Evolutionary conservation across 2,888 invertebrate species (phyloP).

Genomic region (Ophioninae sp.): DNA sequence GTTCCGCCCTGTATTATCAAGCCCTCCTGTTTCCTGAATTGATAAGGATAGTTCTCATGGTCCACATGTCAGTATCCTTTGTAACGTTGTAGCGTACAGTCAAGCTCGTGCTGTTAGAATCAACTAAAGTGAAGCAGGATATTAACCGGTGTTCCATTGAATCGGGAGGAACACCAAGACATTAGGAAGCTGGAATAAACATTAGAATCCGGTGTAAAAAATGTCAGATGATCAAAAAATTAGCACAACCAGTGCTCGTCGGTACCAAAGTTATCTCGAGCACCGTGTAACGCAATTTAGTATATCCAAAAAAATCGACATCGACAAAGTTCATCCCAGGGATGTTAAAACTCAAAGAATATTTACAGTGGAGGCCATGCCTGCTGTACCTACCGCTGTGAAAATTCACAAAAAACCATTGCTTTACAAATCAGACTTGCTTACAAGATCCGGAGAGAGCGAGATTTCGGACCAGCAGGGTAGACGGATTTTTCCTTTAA

Average conservation of each 20-base stretch:
- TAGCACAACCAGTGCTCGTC: slow-evolving; percentile 59
- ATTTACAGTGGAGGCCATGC: slow-evolving; percentile 34
- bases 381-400: neutral
- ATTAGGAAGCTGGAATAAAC: neutral
- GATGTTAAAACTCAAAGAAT: slow-evolving; percentile 23
- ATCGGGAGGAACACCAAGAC: neutral
- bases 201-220: neutral
- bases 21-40: slow-evolving; percentile 50
- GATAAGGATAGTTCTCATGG: slow-evolving; percentile 54
- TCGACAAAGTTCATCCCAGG: slow-evolving; percentile 43
- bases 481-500: slow-evolving; percentile 16
- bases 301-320: slow-evolving; percentile 33
- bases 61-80: slow-evolving; percentile 45
- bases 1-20: slow-evolving; percentile 51
- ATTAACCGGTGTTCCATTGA: neutral
- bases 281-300: slow-evolving; percentile 61
- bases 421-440: slow-evolving; percentile 29
- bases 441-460: slow-evolving; percentile 5
- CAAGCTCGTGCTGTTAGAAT: neutral
- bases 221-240: slow-evolving; percentile 33
- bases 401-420: slow-evolving; percentile 12
- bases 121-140: neutral
- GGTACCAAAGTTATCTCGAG: slow-evolving; percentile 65
- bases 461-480: slow-evolving; percentile 3
- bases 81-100: slow-evolving; percentile 32